These are phyloP conservation scores for Drosophila kanekoi DNA, from an alignment of 2,888 invertebrate species.

Conservation along the genomic window DNA sequence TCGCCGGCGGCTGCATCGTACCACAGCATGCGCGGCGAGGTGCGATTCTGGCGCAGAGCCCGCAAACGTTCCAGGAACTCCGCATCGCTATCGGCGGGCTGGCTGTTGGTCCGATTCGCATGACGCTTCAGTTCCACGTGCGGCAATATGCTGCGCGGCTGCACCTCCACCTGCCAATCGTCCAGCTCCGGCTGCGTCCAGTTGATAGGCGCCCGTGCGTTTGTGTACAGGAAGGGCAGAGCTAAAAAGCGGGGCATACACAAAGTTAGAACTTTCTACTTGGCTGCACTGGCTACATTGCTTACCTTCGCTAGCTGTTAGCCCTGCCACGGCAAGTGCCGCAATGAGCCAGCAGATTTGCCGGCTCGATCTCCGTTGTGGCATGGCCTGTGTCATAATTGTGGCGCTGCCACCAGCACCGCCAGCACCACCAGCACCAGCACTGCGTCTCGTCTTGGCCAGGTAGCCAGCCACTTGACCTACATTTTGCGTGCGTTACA, in stretches of 20 bases:
- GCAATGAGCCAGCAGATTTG: conserved; percentile 73
- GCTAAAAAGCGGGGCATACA: conserved; percentile 55
- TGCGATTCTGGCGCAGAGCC: conserved; percentile 71
- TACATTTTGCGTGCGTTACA: conserved; percentile 52
- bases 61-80: conserved; percentile 80
- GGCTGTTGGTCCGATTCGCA: conserved; percentile 79
- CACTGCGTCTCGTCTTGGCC: conserved; percentile 12
- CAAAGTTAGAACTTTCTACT: neutral
- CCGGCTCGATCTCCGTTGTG: conserved; percentile 39
- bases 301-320: conserved; percentile 63
- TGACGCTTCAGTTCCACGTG: conserved; percentile 79
- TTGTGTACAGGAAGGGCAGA: conserved; percentile 79
- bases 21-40: conserved; percentile 88
- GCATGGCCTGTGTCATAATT: conserved; percentile 71
- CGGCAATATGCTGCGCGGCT: conserved; percentile 84
- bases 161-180: conserved; percentile 82
- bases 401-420: conserved; percentile 19
- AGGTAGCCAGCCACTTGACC: conserved; percentile 64
- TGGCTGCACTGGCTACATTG: conserved; percentile 5
- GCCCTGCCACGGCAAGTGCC: conserved; percentile 44
- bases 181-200: conserved; percentile 82
- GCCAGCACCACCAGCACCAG: conserved; percentile 12
- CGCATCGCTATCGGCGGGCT: conserved; percentile 79
- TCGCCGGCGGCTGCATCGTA: conserved; percentile 88
- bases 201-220: conserved; percentile 75